These are phyloP conservation scores for Epirrhoe alternata DNA, from an alignment of 2,888 invertebrate species.

Conservation along the genomic window DNA sequence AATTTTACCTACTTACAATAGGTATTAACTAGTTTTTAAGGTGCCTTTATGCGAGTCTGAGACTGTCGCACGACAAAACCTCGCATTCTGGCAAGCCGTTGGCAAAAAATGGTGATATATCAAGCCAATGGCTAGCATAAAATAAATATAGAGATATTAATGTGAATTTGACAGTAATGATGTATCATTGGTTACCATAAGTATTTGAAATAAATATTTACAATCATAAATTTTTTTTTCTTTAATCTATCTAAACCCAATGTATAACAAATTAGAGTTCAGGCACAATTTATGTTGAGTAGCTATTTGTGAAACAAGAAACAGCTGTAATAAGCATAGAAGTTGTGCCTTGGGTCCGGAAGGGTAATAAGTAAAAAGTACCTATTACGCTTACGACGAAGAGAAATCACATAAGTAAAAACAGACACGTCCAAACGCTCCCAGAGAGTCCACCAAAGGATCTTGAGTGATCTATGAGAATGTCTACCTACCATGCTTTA, in stretches of 20 bases:
- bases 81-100: constrained; percentile 67
- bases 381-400: too few species aligned
- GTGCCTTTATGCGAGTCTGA: constrained; percentile 67
- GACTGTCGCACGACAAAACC: constrained; percentile 50
- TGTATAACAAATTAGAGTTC: too few species aligned
- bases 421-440: too few species aligned
- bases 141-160: constrained; percentile 57
- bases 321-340: too few species aligned
- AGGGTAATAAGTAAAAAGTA: too few species aligned
- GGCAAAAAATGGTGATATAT: constrained; percentile 74
- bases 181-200: constrained; percentile 85
- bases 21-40: constrained; percentile 67
- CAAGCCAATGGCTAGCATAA: constrained; percentile 73
- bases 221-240: constrained; percentile 60
- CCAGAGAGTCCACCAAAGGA: too few species aligned
- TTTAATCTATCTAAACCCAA: constrained; percentile 7
- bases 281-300: too few species aligned
- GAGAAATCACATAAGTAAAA: too few species aligned
- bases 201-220: constrained; percentile 85
- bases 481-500: too few species aligned
- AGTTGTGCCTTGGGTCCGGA: too few species aligned
- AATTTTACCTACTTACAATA: constrained; percentile 55
- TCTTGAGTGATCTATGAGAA: too few species aligned
- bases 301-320: too few species aligned
- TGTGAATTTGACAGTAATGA: constrained; percentile 71